phyloP scores from a whole-genome alignment of 1,140 invertebrate species.

The Drosophila triauraria region DNA sequence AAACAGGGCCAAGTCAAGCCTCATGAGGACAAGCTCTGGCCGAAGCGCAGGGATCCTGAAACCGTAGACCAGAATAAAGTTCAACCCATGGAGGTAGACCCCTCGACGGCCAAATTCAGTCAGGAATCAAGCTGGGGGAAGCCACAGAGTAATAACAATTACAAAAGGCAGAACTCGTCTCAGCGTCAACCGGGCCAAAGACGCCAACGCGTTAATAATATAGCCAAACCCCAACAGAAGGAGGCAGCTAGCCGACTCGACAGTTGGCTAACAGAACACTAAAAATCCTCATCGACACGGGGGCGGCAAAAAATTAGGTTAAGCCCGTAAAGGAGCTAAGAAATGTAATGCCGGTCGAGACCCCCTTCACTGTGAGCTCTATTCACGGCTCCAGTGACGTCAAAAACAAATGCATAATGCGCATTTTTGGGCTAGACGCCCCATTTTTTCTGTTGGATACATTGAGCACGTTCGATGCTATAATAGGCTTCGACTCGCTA shows the following conservation, averaged over 20 bases:
- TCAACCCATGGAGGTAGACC: slow-evolving; percentile 8
- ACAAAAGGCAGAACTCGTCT: slow-evolving; percentile 25
- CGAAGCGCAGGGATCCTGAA: too few species aligned
- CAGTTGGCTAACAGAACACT: slow-evolving; percentile 32
- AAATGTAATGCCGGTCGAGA: too few species aligned
- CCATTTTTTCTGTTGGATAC: too few species aligned
- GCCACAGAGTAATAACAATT: slow-evolving; percentile 8
- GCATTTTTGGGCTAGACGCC: too few species aligned
- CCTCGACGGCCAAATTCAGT: slow-evolving; percentile 3
- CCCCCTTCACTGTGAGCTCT: too few species aligned
- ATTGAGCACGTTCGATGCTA: too few species aligned
- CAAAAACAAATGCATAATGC: too few species aligned
- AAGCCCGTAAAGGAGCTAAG: neutral
- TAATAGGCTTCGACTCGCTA: too few species aligned
- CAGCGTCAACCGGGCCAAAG: slow-evolving; percentile 18
- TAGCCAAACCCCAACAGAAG: slow-evolving; percentile 15
- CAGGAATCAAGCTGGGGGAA: slow-evolving; percentile 3
- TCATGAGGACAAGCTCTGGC: too few species aligned
- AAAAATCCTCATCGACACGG: slow-evolving; percentile 32
- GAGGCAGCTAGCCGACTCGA: slow-evolving; percentile 5
- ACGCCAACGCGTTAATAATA: slow-evolving; percentile 28
- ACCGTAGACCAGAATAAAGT: neutral
- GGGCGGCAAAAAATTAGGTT: neutral
- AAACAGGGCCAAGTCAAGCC: too few species aligned
- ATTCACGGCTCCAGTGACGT: too few species aligned